These are phyloP conservation scores for Mormyrus proboscirostris DNA, from an alignment of 2,797 vertebrate species.

Conservation along the genomic window DNA sequence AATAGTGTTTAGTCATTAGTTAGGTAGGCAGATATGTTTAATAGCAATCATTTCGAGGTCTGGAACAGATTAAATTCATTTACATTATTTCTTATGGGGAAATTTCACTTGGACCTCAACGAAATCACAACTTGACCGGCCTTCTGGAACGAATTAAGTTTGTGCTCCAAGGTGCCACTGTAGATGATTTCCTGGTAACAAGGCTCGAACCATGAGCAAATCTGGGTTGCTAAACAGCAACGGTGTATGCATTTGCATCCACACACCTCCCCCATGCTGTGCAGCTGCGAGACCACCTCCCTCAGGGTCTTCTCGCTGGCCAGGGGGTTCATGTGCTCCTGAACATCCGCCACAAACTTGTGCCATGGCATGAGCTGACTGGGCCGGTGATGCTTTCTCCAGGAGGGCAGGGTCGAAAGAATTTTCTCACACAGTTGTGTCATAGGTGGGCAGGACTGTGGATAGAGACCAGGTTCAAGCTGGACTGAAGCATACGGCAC, in stretches of 20 bases:
- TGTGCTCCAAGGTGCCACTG: neutral
- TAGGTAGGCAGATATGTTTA: neutral
- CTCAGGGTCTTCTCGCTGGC: conserved; percentile 84
- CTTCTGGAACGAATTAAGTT: neutral
- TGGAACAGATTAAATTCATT: neutral
- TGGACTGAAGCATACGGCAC: neutral
- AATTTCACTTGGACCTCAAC: neutral
- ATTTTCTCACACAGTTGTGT: conserved; percentile 85
- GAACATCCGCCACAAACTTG: conserved; percentile 85
- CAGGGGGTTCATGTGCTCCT: conserved; percentile 92
- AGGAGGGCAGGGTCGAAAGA: conserved; percentile 77
- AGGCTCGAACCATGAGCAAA: neutral
- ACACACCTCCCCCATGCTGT: conserved; percentile 85
- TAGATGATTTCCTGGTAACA: neutral
- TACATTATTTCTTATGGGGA: neutral
- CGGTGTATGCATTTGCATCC: neutral
- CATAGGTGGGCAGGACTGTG: conserved; percentile 78
- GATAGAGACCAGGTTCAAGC: neutral
- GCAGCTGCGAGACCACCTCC: conserved; percentile 77
- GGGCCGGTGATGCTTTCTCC: conserved; percentile 88
- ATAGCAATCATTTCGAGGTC: neutral
- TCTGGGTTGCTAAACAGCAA: neutral
- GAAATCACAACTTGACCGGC: neutral
- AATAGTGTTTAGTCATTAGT: neutral
- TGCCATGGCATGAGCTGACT: conserved; percentile 94